Evolutionary conservation across 2,797 vertebrate genomes (phyloP).

Genomic region (Acropternis orthonyx): DNA sequence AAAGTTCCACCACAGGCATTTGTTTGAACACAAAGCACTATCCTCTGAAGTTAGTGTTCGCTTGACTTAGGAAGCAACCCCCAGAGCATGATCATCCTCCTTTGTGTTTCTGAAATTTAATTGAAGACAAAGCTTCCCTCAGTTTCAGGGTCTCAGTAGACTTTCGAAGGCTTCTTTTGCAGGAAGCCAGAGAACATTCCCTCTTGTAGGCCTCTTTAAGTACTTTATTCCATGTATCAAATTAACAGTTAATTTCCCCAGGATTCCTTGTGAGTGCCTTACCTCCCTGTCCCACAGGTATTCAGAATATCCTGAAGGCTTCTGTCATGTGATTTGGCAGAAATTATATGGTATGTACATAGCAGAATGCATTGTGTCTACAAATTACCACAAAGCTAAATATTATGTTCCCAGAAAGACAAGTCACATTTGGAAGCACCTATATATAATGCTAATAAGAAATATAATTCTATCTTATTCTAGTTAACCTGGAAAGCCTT

Average conservation of each 20-base stretch:
- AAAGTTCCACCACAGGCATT: not conserved
- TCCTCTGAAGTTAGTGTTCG: not conserved
- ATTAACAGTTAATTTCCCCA: not conserved
- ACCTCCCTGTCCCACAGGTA: not conserved
- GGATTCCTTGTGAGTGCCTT: not conserved
- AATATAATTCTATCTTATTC: not conserved
- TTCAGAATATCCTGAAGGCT: not conserved
- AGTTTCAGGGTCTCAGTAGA: not conserved
- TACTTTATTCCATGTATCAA: not conserved
- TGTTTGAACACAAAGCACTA: not conserved
- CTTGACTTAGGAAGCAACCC: not conserved
- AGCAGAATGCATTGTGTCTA: not conserved
- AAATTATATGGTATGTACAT: not conserved
- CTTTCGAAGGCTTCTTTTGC: not conserved
- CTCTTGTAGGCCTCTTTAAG: not conserved
- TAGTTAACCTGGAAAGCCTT: slow-evolving; percentile 16
- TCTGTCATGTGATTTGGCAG: not conserved
- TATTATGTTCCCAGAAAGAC: not conserved
- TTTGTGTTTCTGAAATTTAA: not conserved
- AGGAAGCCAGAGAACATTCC: not conserved
- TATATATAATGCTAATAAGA: not conserved
- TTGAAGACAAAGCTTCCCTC: not conserved
- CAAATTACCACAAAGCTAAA: not conserved
- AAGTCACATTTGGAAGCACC: not conserved
- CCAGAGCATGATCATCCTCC: not conserved